Percentiles rank a stretch among this genome's conserved stretches.
phyloP scores from a whole-genome alignment of 1,140 invertebrate genomes.

The Halotydeus destructor region DNA sequence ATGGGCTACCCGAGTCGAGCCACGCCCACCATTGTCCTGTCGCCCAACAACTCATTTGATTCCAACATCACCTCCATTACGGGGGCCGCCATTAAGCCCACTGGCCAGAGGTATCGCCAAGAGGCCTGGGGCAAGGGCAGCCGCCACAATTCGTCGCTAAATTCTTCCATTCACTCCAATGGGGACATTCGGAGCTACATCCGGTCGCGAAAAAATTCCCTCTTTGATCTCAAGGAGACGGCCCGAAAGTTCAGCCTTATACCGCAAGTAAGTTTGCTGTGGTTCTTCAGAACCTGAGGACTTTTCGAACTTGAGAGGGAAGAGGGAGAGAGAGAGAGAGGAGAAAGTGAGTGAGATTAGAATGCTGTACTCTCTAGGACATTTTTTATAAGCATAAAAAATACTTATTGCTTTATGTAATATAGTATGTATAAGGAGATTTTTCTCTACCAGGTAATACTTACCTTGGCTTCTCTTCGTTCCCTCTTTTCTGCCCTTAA shows the following conservation, averaged over 20 bases:
- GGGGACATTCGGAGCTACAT: conserved; percentile 7
- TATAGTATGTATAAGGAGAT: not conserved
- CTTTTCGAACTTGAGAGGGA: not conserved
- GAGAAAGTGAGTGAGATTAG: not conserved
- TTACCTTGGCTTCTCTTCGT: too few relatives aligned
- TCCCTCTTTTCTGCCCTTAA: too few relatives aligned
- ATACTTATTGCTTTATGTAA: not conserved
- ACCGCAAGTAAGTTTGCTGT: conserved; percentile 9
- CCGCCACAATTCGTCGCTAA: conserved; percentile 9
- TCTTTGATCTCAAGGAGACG: conserved; percentile 5
- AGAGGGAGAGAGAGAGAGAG: not conserved
- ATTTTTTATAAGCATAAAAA: not conserved
- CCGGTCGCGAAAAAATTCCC: conserved; percentile 10
- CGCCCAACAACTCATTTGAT: conserved; percentile 14
- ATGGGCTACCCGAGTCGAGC: not conserved
- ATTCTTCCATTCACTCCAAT: conserved; percentile 12
- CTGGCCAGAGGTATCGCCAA: conserved; percentile 2
- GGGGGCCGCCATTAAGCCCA: not conserved
- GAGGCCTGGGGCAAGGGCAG: conserved; percentile 11
- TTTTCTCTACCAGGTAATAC: too few relatives aligned
- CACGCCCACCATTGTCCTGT: conserved; percentile 10
- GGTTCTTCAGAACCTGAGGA: not conserved
- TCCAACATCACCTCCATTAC: conserved; percentile 2
- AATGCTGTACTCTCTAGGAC: not conserved
- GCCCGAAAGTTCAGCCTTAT: conserved; percentile 12